Evolutionary conservation across 2,888 invertebrate species (phyloP), one percentile per base, ranked within the genome.

Genomic region (Pristionchus fissidentatus): DNA sequence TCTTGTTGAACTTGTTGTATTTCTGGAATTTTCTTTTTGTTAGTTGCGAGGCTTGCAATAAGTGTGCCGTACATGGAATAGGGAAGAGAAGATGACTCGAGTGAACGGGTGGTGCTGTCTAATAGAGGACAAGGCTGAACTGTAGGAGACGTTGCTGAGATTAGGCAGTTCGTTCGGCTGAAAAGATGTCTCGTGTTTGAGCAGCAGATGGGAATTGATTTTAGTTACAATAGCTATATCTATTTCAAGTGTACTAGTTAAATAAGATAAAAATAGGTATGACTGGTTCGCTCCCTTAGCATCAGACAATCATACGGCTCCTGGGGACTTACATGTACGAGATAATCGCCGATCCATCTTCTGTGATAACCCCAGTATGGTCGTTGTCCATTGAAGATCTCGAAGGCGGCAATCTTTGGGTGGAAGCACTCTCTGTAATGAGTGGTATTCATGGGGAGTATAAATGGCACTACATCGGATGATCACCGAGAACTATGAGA

Each of bases 331-430:
- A 93, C 93, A 87, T 94, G 94, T 4, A 95, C 94, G 86, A 97
- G 94, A 92, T 97, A 97, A 93, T 97, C 96, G 55, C 96, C 96
- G 87, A 95, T 94, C 97, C 97, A 97, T 89, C 95, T 95, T 81
- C 96, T 94, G 70, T 94, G 94, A 87, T 95, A 95, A 3, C 96
- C 96, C 95, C 96, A 96, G 81, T 95, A 93, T 8, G 93, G 91
- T 75, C 95, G 93, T 88, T 95, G 94, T 13, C 95, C 95, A 87
- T 95, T 94, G 70, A 96, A 93, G 0, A 95, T 95, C 85, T 95
- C 95, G 3, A 95, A 96, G 0, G 96, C 95, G 26, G 95, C 94
- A 87, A 96, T 95, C 87, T 91, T 96, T 84, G 96, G 93, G 84
- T 95, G 94, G 88, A 98, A 94, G 93, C 96, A 96, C 13, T 86